phyloP scores from a whole-genome alignment of 2,113 vertebrate species.

The Oxyura jamaicensis region DNA sequence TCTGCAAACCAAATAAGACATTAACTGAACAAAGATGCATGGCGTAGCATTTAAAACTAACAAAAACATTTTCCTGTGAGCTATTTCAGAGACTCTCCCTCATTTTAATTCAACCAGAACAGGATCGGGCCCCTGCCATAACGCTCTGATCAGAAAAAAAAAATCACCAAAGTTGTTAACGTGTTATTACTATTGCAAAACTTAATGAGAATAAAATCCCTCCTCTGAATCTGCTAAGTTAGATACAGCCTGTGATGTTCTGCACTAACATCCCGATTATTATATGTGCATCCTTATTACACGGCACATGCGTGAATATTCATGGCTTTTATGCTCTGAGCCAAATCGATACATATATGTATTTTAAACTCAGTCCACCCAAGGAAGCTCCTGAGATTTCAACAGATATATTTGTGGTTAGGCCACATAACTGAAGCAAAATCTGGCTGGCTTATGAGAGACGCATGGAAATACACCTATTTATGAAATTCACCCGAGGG shows the following conservation, averaged over 20 bases:
- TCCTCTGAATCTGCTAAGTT: background rate
- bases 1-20: background rate
- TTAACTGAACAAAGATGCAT: background rate
- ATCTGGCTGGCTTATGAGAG: background rate
- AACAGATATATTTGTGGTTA: background rate
- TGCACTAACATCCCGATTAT: background rate
- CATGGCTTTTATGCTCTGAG: background rate
- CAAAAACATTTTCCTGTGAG: background rate
- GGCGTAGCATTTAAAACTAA: background rate
- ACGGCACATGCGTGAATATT: background rate
- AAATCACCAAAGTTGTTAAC: background rate
- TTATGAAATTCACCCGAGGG: background rate
- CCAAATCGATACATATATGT: background rate
- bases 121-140: background rate
- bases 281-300: background rate
- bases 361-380: background rate
- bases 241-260: background rate
- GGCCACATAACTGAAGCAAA: background rate
- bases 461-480: background rate
- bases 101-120: background rate
- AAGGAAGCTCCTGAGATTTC: background rate
- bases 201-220: constrained; percentile 9
- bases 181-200: constrained; percentile 15
- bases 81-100: background rate
- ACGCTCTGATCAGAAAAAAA: background rate